Evolutionary conservation across 2,113 vertebrate genomes (phyloP).

Genomic region (Peromyscus polionotus): DNA sequence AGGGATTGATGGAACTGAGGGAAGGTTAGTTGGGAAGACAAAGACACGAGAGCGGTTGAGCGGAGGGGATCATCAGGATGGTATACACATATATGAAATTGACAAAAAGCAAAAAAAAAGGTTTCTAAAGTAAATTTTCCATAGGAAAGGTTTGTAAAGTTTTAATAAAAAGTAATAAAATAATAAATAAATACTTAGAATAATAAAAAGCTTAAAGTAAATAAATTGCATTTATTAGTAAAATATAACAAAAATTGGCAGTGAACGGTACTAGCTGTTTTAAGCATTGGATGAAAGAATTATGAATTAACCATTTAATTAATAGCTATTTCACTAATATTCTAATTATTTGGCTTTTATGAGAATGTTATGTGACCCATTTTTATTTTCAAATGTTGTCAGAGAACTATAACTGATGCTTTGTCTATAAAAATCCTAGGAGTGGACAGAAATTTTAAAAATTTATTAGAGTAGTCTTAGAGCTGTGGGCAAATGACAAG

Average conservation of each 20-base stretch:
- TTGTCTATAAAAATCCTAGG: neutral
- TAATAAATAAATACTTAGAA: neutral
- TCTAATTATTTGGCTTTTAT: neutral
- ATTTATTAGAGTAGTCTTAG: neutral
- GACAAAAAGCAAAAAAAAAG: neutral
- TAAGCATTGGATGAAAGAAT: neutral
- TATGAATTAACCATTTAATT: neutral
- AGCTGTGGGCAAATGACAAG: conserved; percentile 3
- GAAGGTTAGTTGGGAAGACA: neutral
- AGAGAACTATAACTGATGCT: neutral
- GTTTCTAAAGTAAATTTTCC: neutral
- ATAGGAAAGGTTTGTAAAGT: neutral
- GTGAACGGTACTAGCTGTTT: neutral
- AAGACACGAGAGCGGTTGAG: too few species aligned
- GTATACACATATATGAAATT: neutral
- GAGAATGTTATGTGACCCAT: neutral
- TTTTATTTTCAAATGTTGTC: neutral
- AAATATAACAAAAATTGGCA: neutral
- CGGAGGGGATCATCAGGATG: neutral
- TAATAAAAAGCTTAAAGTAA: neutral
- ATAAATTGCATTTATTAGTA: neutral
- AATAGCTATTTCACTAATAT: neutral
- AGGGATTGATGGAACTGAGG: neutral
- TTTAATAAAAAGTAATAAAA: neutral
- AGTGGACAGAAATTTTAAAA: neutral